These are phyloP conservation scores for Syngnathus typhle DNA, from an alignment of 2,113 vertebrate species.

Conservation along the genomic window DNA sequence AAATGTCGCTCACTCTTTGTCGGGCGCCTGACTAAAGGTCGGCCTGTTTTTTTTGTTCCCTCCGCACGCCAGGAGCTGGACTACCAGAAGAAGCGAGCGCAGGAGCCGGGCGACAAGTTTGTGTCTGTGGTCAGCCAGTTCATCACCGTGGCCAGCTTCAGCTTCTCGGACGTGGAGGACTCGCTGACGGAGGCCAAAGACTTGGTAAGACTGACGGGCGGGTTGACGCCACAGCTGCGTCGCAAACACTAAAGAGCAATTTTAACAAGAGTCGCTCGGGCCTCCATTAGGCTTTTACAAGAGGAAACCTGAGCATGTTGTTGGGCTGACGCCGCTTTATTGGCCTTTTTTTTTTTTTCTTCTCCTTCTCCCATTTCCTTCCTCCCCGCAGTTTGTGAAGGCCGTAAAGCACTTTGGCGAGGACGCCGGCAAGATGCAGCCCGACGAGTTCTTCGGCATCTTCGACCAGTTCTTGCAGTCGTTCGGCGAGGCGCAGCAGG, in stretches of 20 bases:
- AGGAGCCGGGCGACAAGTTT: conserved; percentile 88
- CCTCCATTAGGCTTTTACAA: conserved; percentile 11
- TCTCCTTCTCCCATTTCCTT: conserved; percentile 25
- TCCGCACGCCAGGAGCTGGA: conserved; percentile 80
- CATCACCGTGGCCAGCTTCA: conserved; percentile 94
- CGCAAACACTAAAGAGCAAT: too few relatives aligned
- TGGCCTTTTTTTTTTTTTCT: conserved; percentile 7
- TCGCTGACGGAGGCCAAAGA: conserved; percentile 91
- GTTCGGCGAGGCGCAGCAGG: conserved; percentile 87
- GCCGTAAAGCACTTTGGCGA: conserved; percentile 94
- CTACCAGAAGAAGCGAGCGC: conserved; percentile 83
- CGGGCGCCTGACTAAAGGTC: background rate
- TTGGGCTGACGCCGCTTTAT: conserved; percentile 18
- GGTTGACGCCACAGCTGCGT: too few relatives aligned
- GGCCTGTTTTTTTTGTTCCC: background rate
- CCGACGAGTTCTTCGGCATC: conserved; percentile 97
- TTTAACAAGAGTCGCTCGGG: background rate
- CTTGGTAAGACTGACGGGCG: conserved; percentile 74
- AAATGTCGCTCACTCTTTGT: background rate
- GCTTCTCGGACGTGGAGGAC: conserved; percentile 96
- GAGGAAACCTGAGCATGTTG: conserved; percentile 30
- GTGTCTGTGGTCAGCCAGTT: conserved; percentile 98
- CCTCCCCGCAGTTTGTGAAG: conserved; percentile 81
- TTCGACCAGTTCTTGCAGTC: conserved; percentile 98
- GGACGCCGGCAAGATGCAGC: conserved; percentile 88